phyloP scores from a whole-genome alignment of 2,888 invertebrate species.

The Troides aeacus region DNA sequence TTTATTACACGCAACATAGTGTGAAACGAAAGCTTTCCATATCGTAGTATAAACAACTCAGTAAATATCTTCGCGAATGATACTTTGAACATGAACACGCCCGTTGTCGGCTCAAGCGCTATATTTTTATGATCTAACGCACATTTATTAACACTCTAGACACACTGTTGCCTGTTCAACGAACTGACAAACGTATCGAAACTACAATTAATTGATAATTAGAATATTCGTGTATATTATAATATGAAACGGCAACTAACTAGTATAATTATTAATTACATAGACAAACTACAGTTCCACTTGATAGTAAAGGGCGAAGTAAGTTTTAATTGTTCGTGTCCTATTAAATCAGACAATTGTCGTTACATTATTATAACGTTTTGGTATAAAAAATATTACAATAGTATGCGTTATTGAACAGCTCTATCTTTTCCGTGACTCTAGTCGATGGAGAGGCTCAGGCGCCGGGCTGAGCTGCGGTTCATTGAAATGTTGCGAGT shows the following conservation, averaged over 20 bases:
- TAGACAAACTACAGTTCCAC: too few relatives aligned
- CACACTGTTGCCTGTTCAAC: slow-evolving; percentile 25
- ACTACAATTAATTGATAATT: background rate
- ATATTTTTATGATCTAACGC: slow-evolving; percentile 35
- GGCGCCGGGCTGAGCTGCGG: slow-evolving; percentile 38
- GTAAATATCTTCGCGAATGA: slow-evolving; percentile 21
- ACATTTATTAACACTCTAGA: slow-evolving; percentile 31
- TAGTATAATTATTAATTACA: too few relatives aligned
- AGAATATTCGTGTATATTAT: too few relatives aligned
- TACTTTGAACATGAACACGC: slow-evolving; percentile 15
- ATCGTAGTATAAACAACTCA: slow-evolving; percentile 19
- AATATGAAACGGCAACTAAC: too few relatives aligned
- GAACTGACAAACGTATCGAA: slow-evolving; percentile 1
- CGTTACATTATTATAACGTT: too few relatives aligned
- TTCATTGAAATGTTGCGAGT: slow-evolving; percentile 62
- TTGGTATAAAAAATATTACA: background rate
- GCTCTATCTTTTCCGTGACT: slow-evolving; percentile 8
- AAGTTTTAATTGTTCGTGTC: too few relatives aligned
- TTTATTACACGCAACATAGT: slow-evolving; percentile 9
- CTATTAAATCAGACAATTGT: too few relatives aligned
- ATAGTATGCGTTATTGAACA: background rate
- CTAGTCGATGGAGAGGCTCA: slow-evolving; percentile 27
- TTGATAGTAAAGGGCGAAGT: too few relatives aligned
- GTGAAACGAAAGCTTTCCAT: slow-evolving; percentile 14
- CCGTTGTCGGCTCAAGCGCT: slow-evolving; percentile 24